Percentiles rank a stretch among this genome's conserved stretches.
Evolutionary conservation across 1,140 invertebrate species (phyloP).

Genomic region (Centruroides vittatus): DNA sequence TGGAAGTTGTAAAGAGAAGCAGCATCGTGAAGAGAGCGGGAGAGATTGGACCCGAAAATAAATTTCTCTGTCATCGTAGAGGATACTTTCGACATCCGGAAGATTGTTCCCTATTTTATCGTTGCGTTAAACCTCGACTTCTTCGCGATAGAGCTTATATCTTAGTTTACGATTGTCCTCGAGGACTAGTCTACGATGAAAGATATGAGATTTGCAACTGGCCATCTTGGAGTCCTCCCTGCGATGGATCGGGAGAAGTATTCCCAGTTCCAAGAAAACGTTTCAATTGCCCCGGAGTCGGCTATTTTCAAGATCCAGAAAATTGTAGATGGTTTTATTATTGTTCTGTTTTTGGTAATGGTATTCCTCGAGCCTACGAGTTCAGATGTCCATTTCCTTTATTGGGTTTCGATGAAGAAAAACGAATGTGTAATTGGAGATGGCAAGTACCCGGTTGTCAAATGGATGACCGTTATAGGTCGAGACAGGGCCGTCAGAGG

Average conservation of each 20-base stretch:
- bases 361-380: slow-evolving; percentile 52
- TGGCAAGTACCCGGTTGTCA: slow-evolving; percentile 57
- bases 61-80: slow-evolving; percentile 55
- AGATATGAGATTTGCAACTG: slow-evolving; percentile 52
- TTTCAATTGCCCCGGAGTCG: slow-evolving; percentile 33
- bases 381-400: slow-evolving; percentile 63
- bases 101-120: slow-evolving; percentile 63
- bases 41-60: slow-evolving; percentile 28
- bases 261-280: slow-evolving; percentile 47
- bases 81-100: slow-evolving; percentile 65
- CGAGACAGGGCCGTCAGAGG: too few relatives aligned
- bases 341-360: slow-evolving; percentile 55
- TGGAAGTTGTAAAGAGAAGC: slow-evolving; percentile 7
- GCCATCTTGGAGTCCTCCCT: slow-evolving; percentile 56
- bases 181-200: slow-evolving; percentile 63
- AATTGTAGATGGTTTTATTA: slow-evolving; percentile 78
- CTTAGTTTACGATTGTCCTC: slow-evolving; percentile 68
- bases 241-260: slow-evolving; percentile 39
- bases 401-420: slow-evolving; percentile 56
- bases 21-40: slow-evolving; percentile 45
- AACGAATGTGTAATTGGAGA: slow-evolving; percentile 62
- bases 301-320: slow-evolving; percentile 62
- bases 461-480: slow-evolving; percentile 21
- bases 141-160: slow-evolving; percentile 54
- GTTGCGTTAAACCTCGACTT: slow-evolving; percentile 67